Evolutionary conservation across 2,888 invertebrate genomes (phyloP).

Genomic region (Girardia tigrina): DNA sequence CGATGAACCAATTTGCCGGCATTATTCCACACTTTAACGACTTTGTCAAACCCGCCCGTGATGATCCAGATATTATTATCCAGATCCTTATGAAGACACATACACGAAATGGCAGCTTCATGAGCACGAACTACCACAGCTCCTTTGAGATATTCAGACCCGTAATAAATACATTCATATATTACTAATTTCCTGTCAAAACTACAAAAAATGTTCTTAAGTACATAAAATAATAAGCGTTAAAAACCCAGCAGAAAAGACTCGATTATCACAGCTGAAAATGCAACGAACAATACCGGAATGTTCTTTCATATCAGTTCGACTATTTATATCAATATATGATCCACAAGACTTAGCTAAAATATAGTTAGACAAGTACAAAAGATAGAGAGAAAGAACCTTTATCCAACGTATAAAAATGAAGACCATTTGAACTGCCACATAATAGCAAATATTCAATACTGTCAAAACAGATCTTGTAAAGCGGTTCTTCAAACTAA

Average conservation of each 20-base stretch:
- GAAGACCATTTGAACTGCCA: constrained; percentile 46
- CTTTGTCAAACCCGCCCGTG: constrained; percentile 50
- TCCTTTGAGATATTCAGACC: constrained; percentile 33
- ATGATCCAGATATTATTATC: constrained; percentile 49
- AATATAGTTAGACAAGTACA: not conserved
- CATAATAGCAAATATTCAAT: constrained; percentile 45
- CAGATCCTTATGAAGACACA: constrained; percentile 45
- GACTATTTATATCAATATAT: not conserved
- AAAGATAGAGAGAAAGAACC: constrained; percentile 40
- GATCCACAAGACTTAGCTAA: constrained; percentile 1
- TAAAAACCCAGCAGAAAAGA: constrained; percentile 49
- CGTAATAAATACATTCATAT: constrained; percentile 48
- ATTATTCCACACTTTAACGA: constrained; percentile 48
- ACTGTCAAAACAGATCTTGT: constrained; percentile 47
- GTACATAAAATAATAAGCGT: too few species aligned
- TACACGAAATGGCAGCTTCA: constrained; percentile 48
- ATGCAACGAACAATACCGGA: constrained; percentile 47
- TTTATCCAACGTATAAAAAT: constrained; percentile 45
- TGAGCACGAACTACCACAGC: constrained; percentile 40
- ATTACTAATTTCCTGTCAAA: constrained; percentile 47
- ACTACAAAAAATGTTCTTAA: constrained; percentile 39
- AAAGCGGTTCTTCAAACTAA: constrained; percentile 47
- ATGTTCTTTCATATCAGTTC: constrained; percentile 39
- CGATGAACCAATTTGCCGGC: constrained; percentile 49
- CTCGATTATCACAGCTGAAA: constrained; percentile 45